Conservation (phyloP, 2,113 vertebrate genomes). For the Nasalis larvatus region DNA sequence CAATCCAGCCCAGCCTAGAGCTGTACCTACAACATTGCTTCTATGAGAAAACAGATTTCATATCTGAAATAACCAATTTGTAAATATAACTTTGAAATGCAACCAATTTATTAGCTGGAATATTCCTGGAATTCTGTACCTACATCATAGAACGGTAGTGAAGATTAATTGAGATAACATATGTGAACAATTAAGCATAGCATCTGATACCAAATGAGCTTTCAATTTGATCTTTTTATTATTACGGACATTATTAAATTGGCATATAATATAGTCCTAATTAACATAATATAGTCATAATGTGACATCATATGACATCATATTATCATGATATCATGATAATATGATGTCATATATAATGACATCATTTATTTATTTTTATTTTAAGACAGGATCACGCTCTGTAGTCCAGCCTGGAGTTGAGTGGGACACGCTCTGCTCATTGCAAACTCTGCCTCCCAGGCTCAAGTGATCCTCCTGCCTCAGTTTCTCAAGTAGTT, state of each 20-base stretch:
- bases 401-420: no score
- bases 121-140: not conserved
- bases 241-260: not conserved
- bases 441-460: no score
- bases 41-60: not conserved
- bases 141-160: not conserved
- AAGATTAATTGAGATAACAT: not conserved
- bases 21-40: not conserved
- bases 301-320: no score
- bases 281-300: no score
- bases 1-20: not conserved
- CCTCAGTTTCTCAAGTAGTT: no score
- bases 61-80: not conserved
- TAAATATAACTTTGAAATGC: not conserved
- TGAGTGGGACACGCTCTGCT: no score
- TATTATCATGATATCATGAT: no score
- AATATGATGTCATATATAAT: no score
- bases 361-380: no score
- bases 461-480: no score
- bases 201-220: not conserved
- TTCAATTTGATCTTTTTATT: not conserved
- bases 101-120: not conserved
- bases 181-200: not conserved
- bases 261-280: not conserved
- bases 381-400: no score